Evolutionary conservation across 2,113 vertebrate species (phyloP), one percentile per base, ranked within the genome.

Genomic region (Pionites leucogaster): DNA sequence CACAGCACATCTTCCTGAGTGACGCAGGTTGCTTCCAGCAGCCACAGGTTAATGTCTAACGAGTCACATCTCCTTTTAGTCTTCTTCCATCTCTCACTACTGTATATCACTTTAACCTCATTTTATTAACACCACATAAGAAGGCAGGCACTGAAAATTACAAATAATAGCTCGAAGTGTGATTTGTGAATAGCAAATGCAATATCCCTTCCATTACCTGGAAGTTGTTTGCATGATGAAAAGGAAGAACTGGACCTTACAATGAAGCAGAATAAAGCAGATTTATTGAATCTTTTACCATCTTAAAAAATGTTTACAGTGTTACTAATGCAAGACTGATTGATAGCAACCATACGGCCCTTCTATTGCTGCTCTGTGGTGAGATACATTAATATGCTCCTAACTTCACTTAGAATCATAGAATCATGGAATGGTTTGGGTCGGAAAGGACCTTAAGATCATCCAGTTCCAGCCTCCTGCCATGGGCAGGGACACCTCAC

Each of bases 101-200:
- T 84, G 86, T 88, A 94, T 96, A 95, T 96, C 86, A 83, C 80
- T 88, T 77, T 90, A 90, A 93, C 93, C 88, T 93, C 90, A 25
- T 92, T 97, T 92, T 90, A 90, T 80, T 88, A 96, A 88, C 60
- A 81, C 80, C 4, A 7, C 47, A 35, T 90, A 93, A 92, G 93
- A 86, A 95, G 72, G 90, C 77, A 97, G 88, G 88, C 88, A 92
- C 80, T 49, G 80, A 96, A 96, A 94, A 96, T 95, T 86, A 94
- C 88, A 93, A 97, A 95, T 96, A 96, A 95, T 84, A 93, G 90
- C 76, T 83, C 90, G 88, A 93, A 88, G 68, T 46, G 86, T 96
- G 95, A 92, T 95, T 95, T 96, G 90, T 96, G 95, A 88, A 68
- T 60, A 83, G 82, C 0, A 31, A 88, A 75, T 68, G 88, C 88